Conservation (phyloP, 2,888 invertebrate genomes). For the Cabera pusaria region DNA sequence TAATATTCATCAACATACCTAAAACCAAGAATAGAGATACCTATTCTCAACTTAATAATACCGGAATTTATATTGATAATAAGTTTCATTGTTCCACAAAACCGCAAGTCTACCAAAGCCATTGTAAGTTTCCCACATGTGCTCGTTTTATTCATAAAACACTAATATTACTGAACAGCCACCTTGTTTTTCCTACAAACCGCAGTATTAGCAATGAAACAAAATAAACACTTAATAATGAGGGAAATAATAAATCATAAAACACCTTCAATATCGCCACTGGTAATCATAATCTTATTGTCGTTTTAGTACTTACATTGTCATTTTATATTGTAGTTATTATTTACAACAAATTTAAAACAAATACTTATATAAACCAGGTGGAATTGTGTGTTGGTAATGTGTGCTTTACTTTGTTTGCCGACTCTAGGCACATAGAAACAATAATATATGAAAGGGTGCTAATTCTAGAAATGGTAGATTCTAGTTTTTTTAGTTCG, state of each 20-base stretch:
- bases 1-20: too few species aligned
- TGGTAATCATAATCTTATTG: conserved; percentile 10
- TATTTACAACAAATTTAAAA: conserved; percentile 1
- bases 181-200: neutral
- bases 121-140: too few species aligned
- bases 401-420: neutral
- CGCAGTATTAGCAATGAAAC: neutral
- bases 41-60: too few species aligned
- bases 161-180: neutral
- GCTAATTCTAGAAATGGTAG: too few species aligned
- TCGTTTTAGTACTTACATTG: neutral
- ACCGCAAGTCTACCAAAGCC: too few species aligned
- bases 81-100: too few species aligned
- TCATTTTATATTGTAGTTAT: neutral
- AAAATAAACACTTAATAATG: conserved; percentile 4
- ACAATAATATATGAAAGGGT: too few species aligned
- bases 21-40: too few species aligned
- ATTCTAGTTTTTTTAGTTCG: too few species aligned
- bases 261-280: conserved; percentile 4
- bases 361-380: neutral
- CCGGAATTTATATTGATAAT: too few species aligned
- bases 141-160: neutral
- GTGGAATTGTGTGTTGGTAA: neutral
- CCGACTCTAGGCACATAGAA: too few species aligned
- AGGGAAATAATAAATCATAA: conserved; percentile 19